These are phyloP conservation scores for Eristalinus sepulchralis DNA, from an alignment of 2,888 invertebrate genomes.

Conservation along the genomic window DNA sequence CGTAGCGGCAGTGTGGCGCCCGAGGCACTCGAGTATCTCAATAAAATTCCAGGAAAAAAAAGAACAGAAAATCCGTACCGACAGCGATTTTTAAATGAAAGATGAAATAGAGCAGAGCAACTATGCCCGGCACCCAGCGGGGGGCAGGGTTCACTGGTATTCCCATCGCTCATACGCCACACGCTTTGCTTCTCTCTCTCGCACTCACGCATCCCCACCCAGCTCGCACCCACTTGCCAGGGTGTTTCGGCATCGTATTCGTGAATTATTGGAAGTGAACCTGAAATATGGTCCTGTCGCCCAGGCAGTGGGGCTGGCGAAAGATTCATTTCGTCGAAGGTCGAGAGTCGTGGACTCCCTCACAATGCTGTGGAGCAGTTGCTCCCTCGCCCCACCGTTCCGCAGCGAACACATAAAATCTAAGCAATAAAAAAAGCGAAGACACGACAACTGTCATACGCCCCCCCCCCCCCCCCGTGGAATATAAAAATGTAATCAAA, in stretches of 20 bases:
- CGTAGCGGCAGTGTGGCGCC: slow-evolving; percentile 25
- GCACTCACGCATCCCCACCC: neutral
- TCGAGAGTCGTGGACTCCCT: neutral
- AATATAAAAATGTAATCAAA: slow-evolving; percentile 58
- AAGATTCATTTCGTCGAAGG: slow-evolving; percentile 20
- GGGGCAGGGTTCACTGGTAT: neutral
- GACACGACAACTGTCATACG: neutral
- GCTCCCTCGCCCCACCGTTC: neutral
- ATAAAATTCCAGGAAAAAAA: slow-evolving; percentile 36
- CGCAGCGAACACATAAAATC: slow-evolving; percentile 32
- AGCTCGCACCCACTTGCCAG: slow-evolving; percentile 15
- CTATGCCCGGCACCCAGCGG: neutral
- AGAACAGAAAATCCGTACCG: slow-evolving; percentile 11
- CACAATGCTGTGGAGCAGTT: neutral
- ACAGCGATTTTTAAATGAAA: slow-evolving; percentile 48
- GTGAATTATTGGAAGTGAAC: slow-evolving; percentile 49
- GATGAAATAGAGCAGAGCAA: slow-evolving; percentile 44
- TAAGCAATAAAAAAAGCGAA: slow-evolving; percentile 23
- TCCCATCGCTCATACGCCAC: slow-evolving; percentile 6
- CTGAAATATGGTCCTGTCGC: slow-evolving; percentile 44
- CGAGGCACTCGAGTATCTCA: slow-evolving; percentile 36
- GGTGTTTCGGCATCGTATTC: slow-evolving; percentile 36
- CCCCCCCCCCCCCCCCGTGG: neutral
- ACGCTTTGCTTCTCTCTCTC: neutral
- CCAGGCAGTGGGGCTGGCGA: neutral